Evolutionary conservation across 2,888 invertebrate genomes (phyloP), one percentile per base, ranked within the genome.

Genomic region (Caenorhabditis sp.): DNA sequence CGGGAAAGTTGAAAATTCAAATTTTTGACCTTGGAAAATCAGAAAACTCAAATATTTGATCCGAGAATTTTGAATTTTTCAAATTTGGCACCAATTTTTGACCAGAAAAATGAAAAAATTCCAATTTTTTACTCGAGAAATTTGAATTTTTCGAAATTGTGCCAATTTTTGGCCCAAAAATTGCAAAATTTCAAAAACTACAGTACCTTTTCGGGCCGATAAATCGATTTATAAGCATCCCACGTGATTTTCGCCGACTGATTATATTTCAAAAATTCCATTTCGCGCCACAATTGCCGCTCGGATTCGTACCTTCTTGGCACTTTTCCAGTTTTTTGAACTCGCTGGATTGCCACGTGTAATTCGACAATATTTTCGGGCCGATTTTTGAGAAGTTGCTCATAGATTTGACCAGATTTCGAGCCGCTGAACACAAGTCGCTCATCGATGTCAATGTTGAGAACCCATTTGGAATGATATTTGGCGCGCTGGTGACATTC

Each of bases 221-320:
- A 64, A 36, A 69, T 64, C n/a, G 54, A 60, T 27, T 69, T 69
- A 23, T 36, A 69, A 21, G 69, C 69, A 0, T 55, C 64, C 69
- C 69, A 69, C 0, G 60, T 61, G 8, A 64, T 50, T 19, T 59
- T 31, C 19, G 69, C 55, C 5, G 69, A 69, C 1, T 57, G 8
- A n/a, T 69, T 69, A 64, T 69, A 69, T 23, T 64, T 60, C 8
- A 69, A 57, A 50, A 69, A 69, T 27, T 69, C 69, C 69, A 69
- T 64, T 37, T 69, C 69, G 19, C 19, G 19, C 19, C 23, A 53
- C n/a, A 59, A 54, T 58, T 68, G 68, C 36, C 36, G 50, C 21
- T 60, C 60, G 26, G 31, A 49, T 5, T 31, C 17, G 51, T 69
- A 64, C 21, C 57, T 63, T 26, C 59, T 55, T 3, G 69, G 69